These are phyloP conservation scores for Corythornis madagascariensis DNA, from an alignment of 2,113 vertebrate species.

Conservation along the genomic window DNA sequence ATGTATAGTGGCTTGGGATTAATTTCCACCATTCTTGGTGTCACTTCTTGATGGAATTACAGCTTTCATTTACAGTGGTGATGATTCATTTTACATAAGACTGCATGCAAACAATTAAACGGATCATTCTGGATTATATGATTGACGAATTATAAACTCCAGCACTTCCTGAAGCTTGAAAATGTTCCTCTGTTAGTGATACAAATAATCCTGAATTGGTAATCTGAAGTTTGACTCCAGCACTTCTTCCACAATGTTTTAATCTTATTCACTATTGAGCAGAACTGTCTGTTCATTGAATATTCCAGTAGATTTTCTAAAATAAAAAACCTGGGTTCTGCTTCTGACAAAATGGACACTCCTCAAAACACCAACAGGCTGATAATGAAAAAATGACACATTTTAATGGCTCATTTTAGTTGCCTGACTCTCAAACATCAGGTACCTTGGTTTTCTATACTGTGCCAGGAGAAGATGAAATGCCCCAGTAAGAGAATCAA, in stretches of 20 bases:
- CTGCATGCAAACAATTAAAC: conserved; percentile 28
- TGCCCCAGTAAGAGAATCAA: background rate
- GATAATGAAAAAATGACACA: background rate
- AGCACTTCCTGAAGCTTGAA: background rate
- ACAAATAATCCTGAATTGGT: conserved; percentile 3
- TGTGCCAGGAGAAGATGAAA: conserved; percentile 9
- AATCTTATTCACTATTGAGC: background rate
- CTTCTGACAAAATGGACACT: background rate
- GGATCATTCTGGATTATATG: conserved; percentile 3
- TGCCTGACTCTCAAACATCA: background rate
- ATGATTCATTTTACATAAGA: conserved; percentile 7
- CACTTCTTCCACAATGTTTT: background rate
- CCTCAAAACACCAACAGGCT: background rate
- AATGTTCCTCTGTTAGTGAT: background rate
- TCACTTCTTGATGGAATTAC: background rate
- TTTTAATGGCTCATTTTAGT: background rate
- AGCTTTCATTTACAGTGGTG: background rate
- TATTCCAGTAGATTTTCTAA: background rate
- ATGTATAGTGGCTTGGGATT: background rate
- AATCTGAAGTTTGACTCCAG: background rate
- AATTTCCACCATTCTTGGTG: background rate
- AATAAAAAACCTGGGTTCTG: background rate
- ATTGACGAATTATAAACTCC: background rate
- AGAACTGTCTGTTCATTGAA: background rate
- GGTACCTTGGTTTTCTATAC: background rate